Base-by-base conservation (phyloP, 2,113 vertebrate genomes). In the Tor tambroides region DNA sequence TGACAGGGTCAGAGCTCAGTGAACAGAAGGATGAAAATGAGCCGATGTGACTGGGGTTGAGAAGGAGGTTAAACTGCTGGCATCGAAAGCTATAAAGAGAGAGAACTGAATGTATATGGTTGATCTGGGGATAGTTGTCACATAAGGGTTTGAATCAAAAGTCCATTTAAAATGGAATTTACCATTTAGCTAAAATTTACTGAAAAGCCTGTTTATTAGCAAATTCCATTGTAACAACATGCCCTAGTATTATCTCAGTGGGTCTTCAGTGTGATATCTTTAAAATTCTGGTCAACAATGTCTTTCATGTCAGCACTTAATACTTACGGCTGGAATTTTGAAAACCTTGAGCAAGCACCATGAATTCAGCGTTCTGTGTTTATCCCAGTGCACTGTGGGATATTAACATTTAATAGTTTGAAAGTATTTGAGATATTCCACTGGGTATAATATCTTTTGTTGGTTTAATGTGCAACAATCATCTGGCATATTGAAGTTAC, bases 1-100 rank as follows among this genome's bases (percentile, higher is more conserved):
- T 87, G 90, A 88, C 83, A 63, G 54, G 93, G 90, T 91, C 90
- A 91, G 89, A 87, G 61, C 89, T 63, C 87, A 76, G 76, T 88
- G 82, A 87, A 91, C 88, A 89, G 79, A 86, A 87, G 89, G 84
- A 78, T 78, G 86, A 78, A 49, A 56, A 63, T 65, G 83, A 67
- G 56, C 26, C 2, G 1, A 49, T 74, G 65, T 35, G 46, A 69
- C 35, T 67, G n/a, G 23, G 72, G 72, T 23, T 54, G 67, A 14
- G 26, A 80, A 23, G 5, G 76, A 86, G n/a, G 46, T 54, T 78
- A 54, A 80, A 61, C 23, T 56, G 49, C 21, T 49, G 6, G 6
- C 41, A 54, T 30, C 5, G 15, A 28, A 30, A 56, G 65, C 28
- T 65, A 35, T 32, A 26, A 26, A 86, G 5, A 59, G 38, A 51